A percentile compares a stretch with the other conserved stretches of the same genome.
These are phyloP conservation scores for Drosophila ananassae DNA, from an alignment of 1,140 invertebrate species.

Conservation along the genomic window DNA sequence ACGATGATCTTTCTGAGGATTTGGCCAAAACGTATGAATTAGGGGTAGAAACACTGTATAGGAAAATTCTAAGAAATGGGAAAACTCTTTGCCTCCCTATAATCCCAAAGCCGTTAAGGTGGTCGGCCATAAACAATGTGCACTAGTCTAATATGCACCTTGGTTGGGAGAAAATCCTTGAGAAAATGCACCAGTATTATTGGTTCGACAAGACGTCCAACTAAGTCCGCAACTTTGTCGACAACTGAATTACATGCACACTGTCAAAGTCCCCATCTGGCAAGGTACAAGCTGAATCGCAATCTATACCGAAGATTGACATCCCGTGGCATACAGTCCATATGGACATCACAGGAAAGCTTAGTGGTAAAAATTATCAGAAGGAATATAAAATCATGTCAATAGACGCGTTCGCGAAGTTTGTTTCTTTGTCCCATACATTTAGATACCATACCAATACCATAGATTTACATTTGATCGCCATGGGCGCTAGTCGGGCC, in stretches of 20 bases:
- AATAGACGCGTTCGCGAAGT: slow-evolving; percentile 3
- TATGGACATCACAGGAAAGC: slow-evolving; percentile 2
- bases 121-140: background rate
- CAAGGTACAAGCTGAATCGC: background rate
- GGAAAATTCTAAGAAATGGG: slow-evolving; percentile 13
- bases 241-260: slow-evolving; percentile 9
- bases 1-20: too few relatives aligned
- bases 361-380: slow-evolving; percentile 19
- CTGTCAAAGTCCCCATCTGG: background rate
- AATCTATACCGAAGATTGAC: background rate
- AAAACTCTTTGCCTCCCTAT: background rate
- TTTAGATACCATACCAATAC: too few relatives aligned
- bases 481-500: slow-evolving; percentile 1
- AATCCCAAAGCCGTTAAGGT: too few relatives aligned
- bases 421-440: slow-evolving; percentile 7
- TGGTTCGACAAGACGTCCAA: slow-evolving; percentile 1
- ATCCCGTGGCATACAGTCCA: slow-evolving; percentile 3
- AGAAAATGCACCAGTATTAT: slow-evolving; percentile 6
- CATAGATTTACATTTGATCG: slow-evolving; percentile 9
- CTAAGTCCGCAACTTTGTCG: background rate
- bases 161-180: slow-evolving; percentile 6
- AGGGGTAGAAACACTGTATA: slow-evolving; percentile 4
- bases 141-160: slow-evolving; percentile 16
- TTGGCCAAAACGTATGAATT: background rate
- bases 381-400: slow-evolving; percentile 7